Percentiles rank a stretch among this genome's conserved stretches.
phyloP scores from a whole-genome alignment of 2,888 invertebrate species.

The Tenthredo scrophulariae region DNA sequence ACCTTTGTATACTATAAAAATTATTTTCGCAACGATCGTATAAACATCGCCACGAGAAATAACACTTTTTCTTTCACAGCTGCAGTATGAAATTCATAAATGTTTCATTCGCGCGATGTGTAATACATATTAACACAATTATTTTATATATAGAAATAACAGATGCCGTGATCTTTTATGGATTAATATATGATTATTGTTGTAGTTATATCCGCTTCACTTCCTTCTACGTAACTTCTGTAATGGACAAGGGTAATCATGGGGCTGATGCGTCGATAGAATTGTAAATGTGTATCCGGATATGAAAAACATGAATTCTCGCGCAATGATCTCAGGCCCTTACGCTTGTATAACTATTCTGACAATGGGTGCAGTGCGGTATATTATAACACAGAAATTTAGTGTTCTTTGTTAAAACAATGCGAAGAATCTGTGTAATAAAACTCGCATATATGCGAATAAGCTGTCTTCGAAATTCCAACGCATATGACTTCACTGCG shows the following conservation, averaged over 20 bases:
- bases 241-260: neutral
- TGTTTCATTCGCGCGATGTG: neutral
- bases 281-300: conserved; percentile 2
- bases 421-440: neutral
- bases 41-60: neutral
- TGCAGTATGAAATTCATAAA: neutral
- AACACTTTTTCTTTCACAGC: conserved; percentile 13
- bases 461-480: conserved; percentile 46
- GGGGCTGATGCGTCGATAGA: neutral
- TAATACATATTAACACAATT: neutral
- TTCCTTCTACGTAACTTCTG: neutral
- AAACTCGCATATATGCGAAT: neutral
- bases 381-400: neutral
- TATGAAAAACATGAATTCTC: neutral
- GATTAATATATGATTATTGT: neutral
- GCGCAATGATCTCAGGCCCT: neutral
- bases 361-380: neutral
- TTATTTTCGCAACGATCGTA: conserved; percentile 22
- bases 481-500: conserved; percentile 37
- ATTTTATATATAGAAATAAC: neutral
- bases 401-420: conserved; percentile 11
- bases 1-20: neutral
- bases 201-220: conserved; percentile 1
- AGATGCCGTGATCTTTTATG: neutral
- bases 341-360: neutral